phyloP scores from a whole-genome alignment of 2,888 invertebrate species.

The Nemotelus nigrinus region DNA sequence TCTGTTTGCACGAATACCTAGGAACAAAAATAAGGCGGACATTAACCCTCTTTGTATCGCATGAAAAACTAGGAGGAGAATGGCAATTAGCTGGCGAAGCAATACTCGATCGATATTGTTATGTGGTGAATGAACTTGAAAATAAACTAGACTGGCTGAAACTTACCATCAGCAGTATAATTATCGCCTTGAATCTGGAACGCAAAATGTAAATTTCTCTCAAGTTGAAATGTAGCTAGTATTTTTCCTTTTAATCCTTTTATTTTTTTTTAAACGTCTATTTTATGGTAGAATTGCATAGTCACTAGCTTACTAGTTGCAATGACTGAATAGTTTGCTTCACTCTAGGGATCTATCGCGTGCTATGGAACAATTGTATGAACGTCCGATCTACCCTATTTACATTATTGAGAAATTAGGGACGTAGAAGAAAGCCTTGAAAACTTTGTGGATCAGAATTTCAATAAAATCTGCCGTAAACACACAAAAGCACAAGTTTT shows the following conservation, averaged over 20 bases:
- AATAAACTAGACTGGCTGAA: background rate
- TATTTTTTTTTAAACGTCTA: conserved; percentile 28
- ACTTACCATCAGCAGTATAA: background rate
- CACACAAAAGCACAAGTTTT: too few relatives aligned
- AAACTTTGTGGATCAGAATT: too few relatives aligned
- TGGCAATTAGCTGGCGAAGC: conserved; percentile 19
- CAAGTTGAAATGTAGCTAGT: background rate
- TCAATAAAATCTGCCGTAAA: too few relatives aligned
- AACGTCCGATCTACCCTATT: conserved; percentile 40
- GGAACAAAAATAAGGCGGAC: too few relatives aligned
- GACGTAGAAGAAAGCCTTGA: too few relatives aligned
- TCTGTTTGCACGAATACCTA: too few relatives aligned
- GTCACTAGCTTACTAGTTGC: background rate
- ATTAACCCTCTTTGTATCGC: too few relatives aligned
- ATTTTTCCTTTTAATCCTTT: conserved; percentile 17
- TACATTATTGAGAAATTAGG: conserved; percentile 13
- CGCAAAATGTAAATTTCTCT: conserved; percentile 45
- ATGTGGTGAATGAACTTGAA: conserved; percentile 37
- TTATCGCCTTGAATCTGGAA: conserved; percentile 43
- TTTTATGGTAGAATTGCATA: background rate
- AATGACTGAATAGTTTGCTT: background rate
- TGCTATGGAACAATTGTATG: conserved; percentile 19
- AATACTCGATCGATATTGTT: conserved; percentile 25
- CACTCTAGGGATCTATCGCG: conserved; percentile 10
- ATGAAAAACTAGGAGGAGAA: background rate